These are phyloP conservation scores for Saturnia pavonia DNA, from an alignment of 2,888 invertebrate genomes.

Conservation along the genomic window DNA sequence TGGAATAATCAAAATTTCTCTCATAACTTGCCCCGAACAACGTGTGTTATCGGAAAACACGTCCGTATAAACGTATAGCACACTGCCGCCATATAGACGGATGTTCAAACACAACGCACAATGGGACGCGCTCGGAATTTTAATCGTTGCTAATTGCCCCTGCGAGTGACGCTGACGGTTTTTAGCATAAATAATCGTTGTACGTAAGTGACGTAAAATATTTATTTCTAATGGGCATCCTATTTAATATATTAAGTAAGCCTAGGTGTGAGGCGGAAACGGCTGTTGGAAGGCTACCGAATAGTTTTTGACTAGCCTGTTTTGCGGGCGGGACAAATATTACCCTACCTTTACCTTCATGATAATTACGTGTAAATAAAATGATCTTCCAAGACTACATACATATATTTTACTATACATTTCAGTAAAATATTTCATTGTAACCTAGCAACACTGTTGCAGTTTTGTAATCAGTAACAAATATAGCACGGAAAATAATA, in stretches of 20 bases:
- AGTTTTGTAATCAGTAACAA: too few species aligned
- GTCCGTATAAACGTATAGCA: conserved; percentile 52
- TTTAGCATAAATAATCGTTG: conserved; percentile 39
- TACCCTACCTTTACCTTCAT: too few species aligned
- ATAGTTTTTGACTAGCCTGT: too few species aligned
- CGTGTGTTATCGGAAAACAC: conserved; percentile 51
- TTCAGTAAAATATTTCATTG: too few species aligned
- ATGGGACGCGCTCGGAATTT: conserved; percentile 56
- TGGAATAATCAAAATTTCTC: conserved; percentile 12
- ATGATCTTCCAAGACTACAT: too few species aligned
- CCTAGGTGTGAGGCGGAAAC: neutral
- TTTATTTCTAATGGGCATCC: neutral
- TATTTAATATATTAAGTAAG: neutral
- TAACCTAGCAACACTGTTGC: too few species aligned
- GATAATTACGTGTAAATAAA: too few species aligned
- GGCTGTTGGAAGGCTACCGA: neutral
- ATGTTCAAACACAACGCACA: conserved; percentile 61
- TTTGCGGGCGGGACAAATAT: too few species aligned
- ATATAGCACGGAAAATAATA: too few species aligned
- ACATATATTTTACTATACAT: too few species aligned
- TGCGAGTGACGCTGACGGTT: conserved; percentile 38
- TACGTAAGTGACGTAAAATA: conserved; percentile 20
- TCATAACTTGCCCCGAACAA: conserved; percentile 31
- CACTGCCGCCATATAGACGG: conserved; percentile 49
- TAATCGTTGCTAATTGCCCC: conserved; percentile 59